A percentile compares a stretch with the other conserved stretches of the same genome.
Conservation (phyloP, 2,797 vertebrate species). For the Thunnus albacares region DNA sequence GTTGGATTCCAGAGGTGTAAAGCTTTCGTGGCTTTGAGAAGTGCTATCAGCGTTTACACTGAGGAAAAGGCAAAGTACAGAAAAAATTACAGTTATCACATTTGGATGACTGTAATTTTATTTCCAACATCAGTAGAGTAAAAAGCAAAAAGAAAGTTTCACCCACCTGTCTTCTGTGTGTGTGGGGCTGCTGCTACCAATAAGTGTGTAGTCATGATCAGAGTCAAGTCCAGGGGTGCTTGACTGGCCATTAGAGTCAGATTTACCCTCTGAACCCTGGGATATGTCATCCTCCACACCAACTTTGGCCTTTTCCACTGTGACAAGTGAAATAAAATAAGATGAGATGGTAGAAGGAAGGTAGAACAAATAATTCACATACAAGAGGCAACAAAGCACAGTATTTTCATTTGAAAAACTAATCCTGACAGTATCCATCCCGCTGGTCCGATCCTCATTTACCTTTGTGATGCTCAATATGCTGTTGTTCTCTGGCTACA, state of each 20-base stretch:
- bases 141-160: slow-evolving; percentile 7
- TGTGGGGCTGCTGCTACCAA: slow-evolving; percentile 77
- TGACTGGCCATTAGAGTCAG: slow-evolving; percentile 68
- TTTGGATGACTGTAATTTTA: background rate
- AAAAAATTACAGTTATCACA: slow-evolving; percentile 6
- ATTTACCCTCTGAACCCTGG: slow-evolving; percentile 75
- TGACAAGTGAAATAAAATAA: slow-evolving; percentile 28
- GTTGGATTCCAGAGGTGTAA: slow-evolving; percentile 44
- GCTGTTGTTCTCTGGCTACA: slow-evolving; percentile 42
- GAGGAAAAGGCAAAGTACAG: slow-evolving; percentile 32
- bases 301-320: slow-evolving; percentile 54
- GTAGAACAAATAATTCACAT: slow-evolving; percentile 1
- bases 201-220: slow-evolving; percentile 81
- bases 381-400: slow-evolving; percentile 2
- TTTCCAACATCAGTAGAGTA: slow-evolving; percentile 3
- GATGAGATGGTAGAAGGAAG: background rate
- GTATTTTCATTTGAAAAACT: background rate
- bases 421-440: background rate
- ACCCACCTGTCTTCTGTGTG: slow-evolving; percentile 81
- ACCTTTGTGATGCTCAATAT: slow-evolving; percentile 65
- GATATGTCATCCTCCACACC: slow-evolving; percentile 53
- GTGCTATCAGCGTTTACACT: slow-evolving; percentile 61
- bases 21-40: slow-evolving; percentile 56
- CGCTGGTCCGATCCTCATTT: slow-evolving; percentile 8
- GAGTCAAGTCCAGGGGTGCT: slow-evolving; percentile 74